Conservation (phyloP, 2,888 invertebrate species). For the Clusia tigrina region DNA sequence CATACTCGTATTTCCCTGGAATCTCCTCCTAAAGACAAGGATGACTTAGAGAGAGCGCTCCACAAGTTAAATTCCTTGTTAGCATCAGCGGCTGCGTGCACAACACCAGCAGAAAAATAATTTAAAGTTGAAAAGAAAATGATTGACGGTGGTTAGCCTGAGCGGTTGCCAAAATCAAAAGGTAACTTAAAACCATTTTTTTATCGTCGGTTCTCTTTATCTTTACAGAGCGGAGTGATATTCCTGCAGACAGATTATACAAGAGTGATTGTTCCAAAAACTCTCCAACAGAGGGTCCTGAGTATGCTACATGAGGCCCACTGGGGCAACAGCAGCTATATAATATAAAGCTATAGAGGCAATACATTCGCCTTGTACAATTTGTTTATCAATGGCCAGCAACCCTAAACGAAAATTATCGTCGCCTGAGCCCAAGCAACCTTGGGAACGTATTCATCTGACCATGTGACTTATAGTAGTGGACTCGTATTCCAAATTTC, state of each 20-base stretch:
- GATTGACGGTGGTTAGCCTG: conserved; percentile 21
- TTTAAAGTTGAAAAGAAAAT: conserved; percentile 2
- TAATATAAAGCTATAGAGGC: conserved; percentile 7
- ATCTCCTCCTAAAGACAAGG: too few relatives aligned
- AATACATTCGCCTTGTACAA: background rate
- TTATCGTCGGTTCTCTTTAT: conserved; percentile 13
- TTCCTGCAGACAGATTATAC: conserved; percentile 19
- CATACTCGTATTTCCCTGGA: too few relatives aligned
- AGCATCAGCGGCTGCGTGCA: too few relatives aligned
- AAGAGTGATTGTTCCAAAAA: conserved; percentile 14
- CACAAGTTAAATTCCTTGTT: too few relatives aligned
- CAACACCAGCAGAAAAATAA: too few relatives aligned
- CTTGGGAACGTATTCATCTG: conserved; percentile 20
- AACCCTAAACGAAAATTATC: conserved; percentile 16
- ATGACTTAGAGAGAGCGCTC: too few relatives aligned
- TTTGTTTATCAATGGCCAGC: conserved; percentile 12
- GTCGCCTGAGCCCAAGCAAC: background rate
- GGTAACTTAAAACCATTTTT: conserved; percentile 15
- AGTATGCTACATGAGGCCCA: conserved; percentile 22
- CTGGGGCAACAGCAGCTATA: conserved; percentile 8
- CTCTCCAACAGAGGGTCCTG: conserved; percentile 2
- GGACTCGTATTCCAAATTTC: conserved; percentile 24
- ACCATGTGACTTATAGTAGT: conserved; percentile 26
- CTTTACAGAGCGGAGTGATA: conserved; percentile 7
- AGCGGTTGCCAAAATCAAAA: background rate